These are phyloP conservation scores for Dynastes hyllus DNA, from an alignment of 2,888 invertebrate genomes.

Conservation along the genomic window DNA sequence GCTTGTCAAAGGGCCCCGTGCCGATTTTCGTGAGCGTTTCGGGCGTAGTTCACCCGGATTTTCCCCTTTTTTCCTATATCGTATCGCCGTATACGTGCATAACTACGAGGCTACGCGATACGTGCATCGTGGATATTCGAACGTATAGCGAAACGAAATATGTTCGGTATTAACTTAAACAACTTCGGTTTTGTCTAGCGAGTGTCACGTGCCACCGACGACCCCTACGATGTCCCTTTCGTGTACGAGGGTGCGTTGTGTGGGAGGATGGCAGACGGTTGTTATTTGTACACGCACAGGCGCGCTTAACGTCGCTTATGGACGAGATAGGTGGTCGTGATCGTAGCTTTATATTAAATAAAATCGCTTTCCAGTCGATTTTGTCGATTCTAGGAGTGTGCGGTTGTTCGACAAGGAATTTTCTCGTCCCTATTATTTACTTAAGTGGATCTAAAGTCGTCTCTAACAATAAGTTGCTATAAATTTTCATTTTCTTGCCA, in stretches of 20 bases:
- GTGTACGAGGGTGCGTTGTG: constrained; percentile 4
- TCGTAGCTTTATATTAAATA: constrained; percentile 6
- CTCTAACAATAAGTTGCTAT: no score
- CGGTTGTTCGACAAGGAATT: neutral
- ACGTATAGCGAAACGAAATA: constrained; percentile 41
- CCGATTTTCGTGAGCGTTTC: constrained; percentile 45
- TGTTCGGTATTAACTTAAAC: constrained; percentile 47
- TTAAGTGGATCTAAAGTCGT: no score
- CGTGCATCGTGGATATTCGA: constrained; percentile 20
- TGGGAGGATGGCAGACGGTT: neutral
- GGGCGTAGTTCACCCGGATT: constrained; percentile 15
- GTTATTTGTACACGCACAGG: neutral
- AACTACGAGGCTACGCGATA: neutral
- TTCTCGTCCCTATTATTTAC: neutral
- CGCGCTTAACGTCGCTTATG: neutral
- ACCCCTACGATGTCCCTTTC: neutral
- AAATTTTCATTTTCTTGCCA: no score
- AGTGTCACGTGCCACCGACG: constrained; percentile 27
- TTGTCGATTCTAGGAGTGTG: neutral
- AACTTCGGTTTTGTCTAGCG: constrained; percentile 39
- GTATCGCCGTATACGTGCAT: neutral
- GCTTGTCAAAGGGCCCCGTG: constrained; percentile 19
- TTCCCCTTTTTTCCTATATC: constrained; percentile 22
- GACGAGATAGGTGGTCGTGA: neutral
- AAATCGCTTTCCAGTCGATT: constrained; percentile 8